A percentile compares a stretch with the other conserved stretches of the same genome.
phyloP scores from a whole-genome alignment of 2,797 vertebrate genomes.

The Acomys russatus region DNA sequence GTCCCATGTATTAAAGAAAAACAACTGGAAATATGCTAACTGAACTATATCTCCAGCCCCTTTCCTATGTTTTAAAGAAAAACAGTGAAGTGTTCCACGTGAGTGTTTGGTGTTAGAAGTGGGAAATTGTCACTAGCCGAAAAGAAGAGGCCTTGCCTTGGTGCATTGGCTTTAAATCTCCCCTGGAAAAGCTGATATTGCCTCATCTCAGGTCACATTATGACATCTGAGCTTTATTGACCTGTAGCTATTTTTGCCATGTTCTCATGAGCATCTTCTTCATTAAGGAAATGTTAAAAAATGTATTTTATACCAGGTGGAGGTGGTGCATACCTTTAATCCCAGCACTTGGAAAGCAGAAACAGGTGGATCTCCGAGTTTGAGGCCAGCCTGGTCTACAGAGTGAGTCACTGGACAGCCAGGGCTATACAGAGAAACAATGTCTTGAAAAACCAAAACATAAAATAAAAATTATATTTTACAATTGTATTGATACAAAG shows the following conservation, averaged over 20 bases:
- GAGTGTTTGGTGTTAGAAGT: not conserved
- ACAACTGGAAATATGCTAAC: not conserved
- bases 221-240: not conserved
- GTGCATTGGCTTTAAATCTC: not conserved
- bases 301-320: not conserved
- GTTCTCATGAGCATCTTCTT: not conserved
- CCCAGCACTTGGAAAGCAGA: not conserved
- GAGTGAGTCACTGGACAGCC: not conserved
- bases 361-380: not conserved
- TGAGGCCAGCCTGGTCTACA: not conserved
- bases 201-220: not conserved
- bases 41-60: not conserved
- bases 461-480: conserved; percentile 32
- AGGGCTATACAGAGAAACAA: not conserved
- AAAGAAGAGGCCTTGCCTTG: not conserved
- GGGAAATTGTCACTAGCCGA: not conserved
- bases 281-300: conserved; percentile 2
- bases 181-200: not conserved
- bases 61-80: not conserved
- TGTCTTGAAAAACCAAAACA: not conserved
- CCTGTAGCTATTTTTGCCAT: not conserved
- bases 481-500: not conserved
- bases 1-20: not conserved
- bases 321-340: not conserved
- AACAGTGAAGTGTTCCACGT: not conserved